Evolutionary conservation across 2,113 vertebrate species (phyloP).

Genomic region (Heteronetta atricapilla): DNA sequence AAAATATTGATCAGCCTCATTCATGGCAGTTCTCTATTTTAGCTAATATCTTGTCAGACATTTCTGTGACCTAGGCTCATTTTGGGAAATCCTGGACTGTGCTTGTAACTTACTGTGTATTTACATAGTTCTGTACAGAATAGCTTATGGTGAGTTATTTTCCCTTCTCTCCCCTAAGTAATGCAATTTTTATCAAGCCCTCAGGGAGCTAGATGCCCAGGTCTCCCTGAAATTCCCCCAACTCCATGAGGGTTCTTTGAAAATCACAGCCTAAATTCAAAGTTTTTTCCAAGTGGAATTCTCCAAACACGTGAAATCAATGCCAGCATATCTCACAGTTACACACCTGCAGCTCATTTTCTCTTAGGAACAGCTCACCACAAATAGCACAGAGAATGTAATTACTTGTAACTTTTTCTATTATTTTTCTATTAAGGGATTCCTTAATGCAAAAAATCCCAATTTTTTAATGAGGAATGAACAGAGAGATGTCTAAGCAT

Average conservation of each 20-base stretch:
- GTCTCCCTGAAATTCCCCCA: not conserved
- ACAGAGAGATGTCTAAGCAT: conserved; percentile 55
- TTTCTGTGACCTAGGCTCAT: not conserved
- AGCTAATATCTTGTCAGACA: not conserved
- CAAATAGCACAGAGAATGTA: conserved; percentile 46
- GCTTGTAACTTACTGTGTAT: not conserved
- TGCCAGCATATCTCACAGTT: not conserved
- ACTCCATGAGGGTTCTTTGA: not conserved
- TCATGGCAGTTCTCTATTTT: not conserved
- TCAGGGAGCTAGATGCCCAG: not conserved
- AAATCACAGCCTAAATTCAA: not conserved
- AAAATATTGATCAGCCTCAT: not conserved
- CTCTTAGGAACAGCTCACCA: conserved; percentile 32
- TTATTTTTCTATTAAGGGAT: conserved; percentile 69
- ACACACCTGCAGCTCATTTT: conserved; percentile 57
- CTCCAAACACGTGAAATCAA: not conserved
- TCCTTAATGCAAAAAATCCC: conserved; percentile 3
- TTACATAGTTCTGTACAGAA: not conserved
- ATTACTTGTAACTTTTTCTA: conserved; percentile 63
- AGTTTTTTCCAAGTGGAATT: conserved; percentile 16
- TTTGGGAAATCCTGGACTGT: not conserved
- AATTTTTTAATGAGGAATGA: conserved; percentile 49
- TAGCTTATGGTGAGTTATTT: not conserved
- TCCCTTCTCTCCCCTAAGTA: not conserved
- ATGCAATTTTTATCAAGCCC: not conserved